Base-by-base conservation (phyloP, 2,888 invertebrate species). In the Scaptomyza flava region DNA sequence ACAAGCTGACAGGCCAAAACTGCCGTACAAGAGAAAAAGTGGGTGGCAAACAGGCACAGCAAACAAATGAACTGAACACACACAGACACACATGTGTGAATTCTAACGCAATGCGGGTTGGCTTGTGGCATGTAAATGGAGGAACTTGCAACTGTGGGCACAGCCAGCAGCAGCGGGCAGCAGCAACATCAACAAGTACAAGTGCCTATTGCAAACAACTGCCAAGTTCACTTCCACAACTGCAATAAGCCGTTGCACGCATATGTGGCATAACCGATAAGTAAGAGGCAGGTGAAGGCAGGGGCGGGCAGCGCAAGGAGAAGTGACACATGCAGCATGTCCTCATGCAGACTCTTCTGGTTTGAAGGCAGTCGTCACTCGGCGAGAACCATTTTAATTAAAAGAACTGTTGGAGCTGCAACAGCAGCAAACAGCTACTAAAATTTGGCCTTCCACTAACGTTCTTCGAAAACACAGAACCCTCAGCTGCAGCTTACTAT, bases 1-100 rank as follows among this genome's bases (percentile, higher is more conserved):
- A 81, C 90, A 88, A 74, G 77, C 77, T 86, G 90, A 87, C 90
- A 88, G 76, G 65, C 54, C 51, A 63, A 73, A 71, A 71, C 62
- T 56, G 62, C 50, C 65, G 38, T 42, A 58, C 46, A 58, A 41
- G 45, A 50, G 43, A 30, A 36, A 52, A 33, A 38, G 14, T 54
- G 68, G 56, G 59, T 38, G 52, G 61, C 51, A 36, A 11, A 5
- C 36, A 43, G 46, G 48, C 65, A 50, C n/a, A 51, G 30, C 50
- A 64, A 69, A 68, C 78, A 70, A 77, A 41, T 17, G 23, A 17
- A 48, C 17, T 33, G 9, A 27, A 14, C 48, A n/a, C 36, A 56
- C 52, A 77, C 48, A 20, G 38, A 59, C 2, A 45, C 30, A 52
- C 45, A 77, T 66, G 11, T 41, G 41, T 41, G 54, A 63, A 72